phyloP scores from a whole-genome alignment of 2,113 vertebrate genomes.

The Dipodomys ordii region DNA sequence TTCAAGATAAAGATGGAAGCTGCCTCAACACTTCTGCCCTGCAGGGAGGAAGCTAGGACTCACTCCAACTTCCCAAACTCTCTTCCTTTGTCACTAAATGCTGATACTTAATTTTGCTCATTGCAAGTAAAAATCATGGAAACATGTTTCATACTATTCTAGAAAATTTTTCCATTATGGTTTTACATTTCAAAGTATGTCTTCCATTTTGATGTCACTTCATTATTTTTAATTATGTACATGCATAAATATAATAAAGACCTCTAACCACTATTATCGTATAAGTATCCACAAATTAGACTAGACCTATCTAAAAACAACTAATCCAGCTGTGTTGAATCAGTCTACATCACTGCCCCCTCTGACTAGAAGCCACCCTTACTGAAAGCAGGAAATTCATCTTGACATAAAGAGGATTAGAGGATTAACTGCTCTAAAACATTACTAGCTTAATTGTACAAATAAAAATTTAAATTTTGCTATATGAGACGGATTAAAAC shows the following conservation, averaged over 20 bases:
- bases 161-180: not conserved
- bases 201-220: constrained; percentile 20
- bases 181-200: not conserved
- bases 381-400: not conserved
- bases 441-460: not conserved
- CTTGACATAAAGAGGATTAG: not conserved
- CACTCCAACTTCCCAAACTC: not conserved
- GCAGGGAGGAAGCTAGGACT: not conserved
- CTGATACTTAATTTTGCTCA: not conserved
- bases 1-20: not conserved
- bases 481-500: not conserved
- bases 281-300: not conserved
- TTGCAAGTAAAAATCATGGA: not conserved
- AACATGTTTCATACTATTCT: not conserved
- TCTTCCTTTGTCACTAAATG: not conserved
- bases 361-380: not conserved
- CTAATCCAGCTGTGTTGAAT: not conserved
- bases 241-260: not conserved
- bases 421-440: not conserved
- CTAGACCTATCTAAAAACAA: not conserved
- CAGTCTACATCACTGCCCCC: not conserved
- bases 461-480: not conserved
- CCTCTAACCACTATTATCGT: not conserved
- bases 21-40: not conserved
- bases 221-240: not conserved